These are phyloP conservation scores for Stramonita haemastoma DNA, from an alignment of 2,888 invertebrate genomes.

Conservation along the genomic window DNA sequence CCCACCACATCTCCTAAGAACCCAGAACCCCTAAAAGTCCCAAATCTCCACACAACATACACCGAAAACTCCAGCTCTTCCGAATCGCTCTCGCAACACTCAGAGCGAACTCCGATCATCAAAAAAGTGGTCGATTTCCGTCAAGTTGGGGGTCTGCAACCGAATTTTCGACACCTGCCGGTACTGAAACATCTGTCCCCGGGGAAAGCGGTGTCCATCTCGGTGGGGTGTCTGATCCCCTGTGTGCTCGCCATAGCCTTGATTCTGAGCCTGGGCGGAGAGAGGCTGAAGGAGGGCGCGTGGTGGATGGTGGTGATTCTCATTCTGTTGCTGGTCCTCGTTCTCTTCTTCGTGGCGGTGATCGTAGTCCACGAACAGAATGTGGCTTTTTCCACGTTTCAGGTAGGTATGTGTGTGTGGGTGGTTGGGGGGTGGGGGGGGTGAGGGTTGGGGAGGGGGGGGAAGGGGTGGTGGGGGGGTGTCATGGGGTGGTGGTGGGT, in stretches of 20 bases:
- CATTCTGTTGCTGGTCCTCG: neutral
- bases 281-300: neutral
- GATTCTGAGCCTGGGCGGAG: neutral
- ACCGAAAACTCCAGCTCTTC: neutral
- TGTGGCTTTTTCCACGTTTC: neutral
- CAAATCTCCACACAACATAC: neutral
- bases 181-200: neutral
- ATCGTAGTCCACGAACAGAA: conserved; percentile 2
- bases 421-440: no score
- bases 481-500: no score
- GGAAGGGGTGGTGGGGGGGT: no score
- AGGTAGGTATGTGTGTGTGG: neutral
- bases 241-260: neutral
- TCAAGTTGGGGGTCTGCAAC: neutral
- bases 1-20: neutral
- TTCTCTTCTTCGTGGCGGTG: neutral
- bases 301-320: neutral
- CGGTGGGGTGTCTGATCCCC: neutral
- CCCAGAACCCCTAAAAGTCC: neutral
- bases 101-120: neutral
- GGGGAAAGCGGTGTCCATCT: neutral
- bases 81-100: neutral
- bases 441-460: no score
- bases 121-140: neutral
- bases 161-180: neutral